These are phyloP conservation scores for Regulus satrapa DNA, from an alignment of 2,113 vertebrate species.

Conservation along the genomic window DNA sequence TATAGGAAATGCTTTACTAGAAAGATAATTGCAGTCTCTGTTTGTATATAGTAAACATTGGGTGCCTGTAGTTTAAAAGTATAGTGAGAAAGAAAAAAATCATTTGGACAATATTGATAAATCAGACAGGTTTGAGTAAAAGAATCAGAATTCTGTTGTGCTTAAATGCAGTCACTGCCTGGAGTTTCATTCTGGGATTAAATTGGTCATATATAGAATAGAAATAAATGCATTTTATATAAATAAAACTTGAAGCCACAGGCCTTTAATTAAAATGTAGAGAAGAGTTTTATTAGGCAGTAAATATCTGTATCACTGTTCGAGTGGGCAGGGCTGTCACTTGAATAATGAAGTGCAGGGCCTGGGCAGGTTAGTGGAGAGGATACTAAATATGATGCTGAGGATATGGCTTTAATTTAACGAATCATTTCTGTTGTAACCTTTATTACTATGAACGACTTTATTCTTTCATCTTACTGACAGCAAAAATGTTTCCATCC, in stretches of 20 bases:
- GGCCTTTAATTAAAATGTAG: not conserved
- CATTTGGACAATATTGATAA: not conserved
- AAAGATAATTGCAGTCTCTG: not conserved
- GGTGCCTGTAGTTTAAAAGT: not conserved
- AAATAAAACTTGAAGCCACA: not conserved
- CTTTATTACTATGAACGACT: no score
- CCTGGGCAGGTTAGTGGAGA: not conserved
- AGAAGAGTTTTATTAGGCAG: not conserved
- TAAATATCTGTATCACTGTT: not conserved
- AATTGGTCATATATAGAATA: not conserved
- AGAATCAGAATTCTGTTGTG: not conserved
- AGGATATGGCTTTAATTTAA: conserved; percentile 2
- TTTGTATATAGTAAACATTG: not conserved
- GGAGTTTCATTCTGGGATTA: not conserved
- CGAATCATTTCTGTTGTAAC: not conserved
- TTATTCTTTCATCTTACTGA: conserved; percentile 20
- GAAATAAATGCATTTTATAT: not conserved
- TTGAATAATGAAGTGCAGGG: not conserved
- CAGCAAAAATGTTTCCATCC: not conserved
- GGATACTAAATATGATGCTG: not conserved
- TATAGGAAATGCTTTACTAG: not conserved
- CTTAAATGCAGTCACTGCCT: not conserved
- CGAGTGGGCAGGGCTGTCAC: not conserved
- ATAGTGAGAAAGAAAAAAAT: not conserved
- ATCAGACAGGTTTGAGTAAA: not conserved